These are phyloP conservation scores for Drosophila histrio DNA, from an alignment of 2,888 invertebrate species.

Conservation along the genomic window DNA sequence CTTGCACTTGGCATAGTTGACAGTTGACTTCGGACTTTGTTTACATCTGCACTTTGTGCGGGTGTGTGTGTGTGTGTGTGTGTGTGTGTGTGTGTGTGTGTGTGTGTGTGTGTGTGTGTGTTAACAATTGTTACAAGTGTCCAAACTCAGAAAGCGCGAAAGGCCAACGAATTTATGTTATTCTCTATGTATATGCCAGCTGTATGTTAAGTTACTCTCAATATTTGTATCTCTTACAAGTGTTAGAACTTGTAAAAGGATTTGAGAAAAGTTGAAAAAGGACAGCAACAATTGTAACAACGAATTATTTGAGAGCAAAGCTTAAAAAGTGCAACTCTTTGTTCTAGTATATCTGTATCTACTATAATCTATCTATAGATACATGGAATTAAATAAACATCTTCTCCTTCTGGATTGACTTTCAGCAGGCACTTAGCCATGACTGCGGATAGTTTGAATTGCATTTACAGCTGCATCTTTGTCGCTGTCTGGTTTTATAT, in stretches of 20 bases:
- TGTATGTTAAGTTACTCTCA: neutral
- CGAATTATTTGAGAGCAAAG: neutral
- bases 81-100: constrained; percentile 2
- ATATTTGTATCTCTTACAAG: neutral
- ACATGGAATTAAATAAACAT: constrained; percentile 7
- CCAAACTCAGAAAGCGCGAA: constrained; percentile 6
- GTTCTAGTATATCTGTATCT: neutral
- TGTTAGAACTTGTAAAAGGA: neutral
- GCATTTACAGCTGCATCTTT: constrained; percentile 58
- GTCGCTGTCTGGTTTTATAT: constrained; percentile 41
- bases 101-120: neutral
- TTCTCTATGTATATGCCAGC: neutral
- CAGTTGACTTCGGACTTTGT: constrained; percentile 43
- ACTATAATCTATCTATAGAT: neutral
- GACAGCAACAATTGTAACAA: no score
- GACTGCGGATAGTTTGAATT: constrained; percentile 22
- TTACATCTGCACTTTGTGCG: constrained; percentile 33
- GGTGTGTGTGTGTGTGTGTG: neutral
- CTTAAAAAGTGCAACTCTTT: neutral
- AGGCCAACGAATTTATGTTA: constrained; percentile 5
- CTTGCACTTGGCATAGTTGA: constrained; percentile 29
- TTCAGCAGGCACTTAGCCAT: constrained; percentile 11
- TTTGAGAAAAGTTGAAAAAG: no score
- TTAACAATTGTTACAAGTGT: constrained; percentile 12
- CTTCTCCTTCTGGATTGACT: neutral